phyloP scores from a whole-genome alignment of 2,797 vertebrate species.

The Galagoides demidoff region DNA sequence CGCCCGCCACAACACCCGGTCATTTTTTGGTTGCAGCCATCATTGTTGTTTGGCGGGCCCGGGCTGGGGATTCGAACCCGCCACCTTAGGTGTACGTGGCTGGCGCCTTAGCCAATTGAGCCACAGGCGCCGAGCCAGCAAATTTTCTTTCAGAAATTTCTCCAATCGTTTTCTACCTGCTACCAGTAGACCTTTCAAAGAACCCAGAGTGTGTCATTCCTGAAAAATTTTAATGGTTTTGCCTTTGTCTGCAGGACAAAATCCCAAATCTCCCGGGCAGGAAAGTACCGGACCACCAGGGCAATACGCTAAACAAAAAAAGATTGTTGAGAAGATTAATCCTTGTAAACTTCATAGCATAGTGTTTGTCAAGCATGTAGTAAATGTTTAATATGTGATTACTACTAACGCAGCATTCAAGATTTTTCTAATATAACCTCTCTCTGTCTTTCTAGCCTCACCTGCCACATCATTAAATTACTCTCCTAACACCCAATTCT shows the following conservation, averaged over 20 bases:
- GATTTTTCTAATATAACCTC: constrained; percentile 16
- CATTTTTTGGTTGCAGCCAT: too few relatives aligned
- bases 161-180: neutral
- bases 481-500: neutral
- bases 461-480: neutral
- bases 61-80: too few relatives aligned
- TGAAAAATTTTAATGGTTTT: neutral
- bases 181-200: constrained; percentile 18
- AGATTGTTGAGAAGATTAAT: constrained; percentile 33
- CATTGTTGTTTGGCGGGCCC: too few relatives aligned
- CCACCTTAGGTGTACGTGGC: too few relatives aligned
- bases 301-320: neutral
- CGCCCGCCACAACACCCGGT: too few relatives aligned
- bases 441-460: neutral
- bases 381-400: neutral
- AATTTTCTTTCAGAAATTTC: neutral
- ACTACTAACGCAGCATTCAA: neutral
- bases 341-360: neutral
- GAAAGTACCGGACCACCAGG: neutral
- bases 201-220: neutral
- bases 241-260: neutral
- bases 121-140: too few relatives aligned
- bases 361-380: neutral
- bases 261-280: neutral
- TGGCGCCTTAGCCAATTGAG: too few relatives aligned